phyloP scores from a whole-genome alignment of 1,140 invertebrate species.

The Platorchestia sp. region DNA sequence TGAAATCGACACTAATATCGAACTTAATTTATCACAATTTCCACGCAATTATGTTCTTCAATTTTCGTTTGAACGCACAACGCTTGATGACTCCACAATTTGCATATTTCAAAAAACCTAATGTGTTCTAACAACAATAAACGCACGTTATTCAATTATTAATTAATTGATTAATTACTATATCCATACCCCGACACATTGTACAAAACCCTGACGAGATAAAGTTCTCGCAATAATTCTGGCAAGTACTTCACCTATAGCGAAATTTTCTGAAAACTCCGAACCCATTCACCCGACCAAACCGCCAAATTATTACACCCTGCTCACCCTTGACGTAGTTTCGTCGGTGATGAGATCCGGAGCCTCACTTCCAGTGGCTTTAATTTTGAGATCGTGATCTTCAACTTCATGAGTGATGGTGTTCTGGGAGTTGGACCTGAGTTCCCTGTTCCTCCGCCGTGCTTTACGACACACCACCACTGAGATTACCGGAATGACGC shows the following conservation, averaged over 20 bases:
- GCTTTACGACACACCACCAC: neutral
- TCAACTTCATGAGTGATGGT: constrained; percentile 29
- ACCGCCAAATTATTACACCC: neutral
- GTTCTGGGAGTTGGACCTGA: constrained; percentile 41
- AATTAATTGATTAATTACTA: no score
- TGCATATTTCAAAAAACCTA: neutral
- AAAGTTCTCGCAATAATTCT: no score
- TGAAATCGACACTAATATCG: no score
- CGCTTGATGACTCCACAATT: no score
- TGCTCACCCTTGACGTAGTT: constrained; percentile 4
- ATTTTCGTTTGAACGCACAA: no score
- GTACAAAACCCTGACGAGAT: no score
- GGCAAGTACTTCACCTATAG: no score
- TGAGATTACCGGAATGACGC: neutral
- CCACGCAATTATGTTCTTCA: no score
- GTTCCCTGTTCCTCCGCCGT: neutral
- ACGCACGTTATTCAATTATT: no score
- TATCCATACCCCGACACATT: no score
- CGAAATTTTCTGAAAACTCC: no score
- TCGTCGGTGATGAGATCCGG: constrained; percentile 32
- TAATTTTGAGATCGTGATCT: constrained; percentile 39
- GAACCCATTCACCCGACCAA: neutral
- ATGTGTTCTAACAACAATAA: neutral
- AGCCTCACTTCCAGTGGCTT: neutral
- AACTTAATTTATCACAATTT: no score